Base-by-base conservation (phyloP, 2,113 vertebrate genomes). In the Brachionichthys hirsutus region DNA sequence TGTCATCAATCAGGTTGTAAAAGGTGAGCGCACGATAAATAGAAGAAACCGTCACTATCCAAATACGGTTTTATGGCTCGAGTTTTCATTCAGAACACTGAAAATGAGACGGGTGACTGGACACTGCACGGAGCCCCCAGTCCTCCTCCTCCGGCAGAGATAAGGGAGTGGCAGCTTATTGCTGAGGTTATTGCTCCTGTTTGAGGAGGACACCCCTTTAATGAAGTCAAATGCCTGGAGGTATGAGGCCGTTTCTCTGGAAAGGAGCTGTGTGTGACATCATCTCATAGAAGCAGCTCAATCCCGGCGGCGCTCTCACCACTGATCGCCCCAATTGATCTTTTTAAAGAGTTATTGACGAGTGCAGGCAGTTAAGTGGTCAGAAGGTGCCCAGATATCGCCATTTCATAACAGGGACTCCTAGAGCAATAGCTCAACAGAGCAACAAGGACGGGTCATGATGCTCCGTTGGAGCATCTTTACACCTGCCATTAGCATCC, bases 281-380 rank as follows among this genome's bases (percentile, higher is more conserved):
- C 82, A 77, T 67, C 82, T 51, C 78, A 61, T 50, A 53, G 66
- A 63, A 77, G 68, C 70, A 35, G 70, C 67, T 86, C 84, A 34
- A 84, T 59, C 73, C 82, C 74, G 2, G 69, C 40, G 50, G 70
- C 66, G 9, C 18, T 62, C 68, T 67, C 53, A 11, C 62, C 80
- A 56, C 76, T 70, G 80, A 83, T 82, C 76, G 62, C 60, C 44
- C 67, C 69, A 81, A 89, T 82, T 78, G 84, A 86, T 86, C 81
- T 71, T 78, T 81, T 79, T 79, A 86, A 87, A 83, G 82, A 82
- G 78, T 72, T 86, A 86, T 84, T 75, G 84, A 85, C 54, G 62
- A 76, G 74, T 4, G 43, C 55, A 60, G 67, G 67, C 80, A 58
- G 77, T 73, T 74, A 81, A 82, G 75, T 77, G 83, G 79, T 81